phyloP scores from a whole-genome alignment of 2,888 invertebrate species.

The Entomobrya proxima region DNA sequence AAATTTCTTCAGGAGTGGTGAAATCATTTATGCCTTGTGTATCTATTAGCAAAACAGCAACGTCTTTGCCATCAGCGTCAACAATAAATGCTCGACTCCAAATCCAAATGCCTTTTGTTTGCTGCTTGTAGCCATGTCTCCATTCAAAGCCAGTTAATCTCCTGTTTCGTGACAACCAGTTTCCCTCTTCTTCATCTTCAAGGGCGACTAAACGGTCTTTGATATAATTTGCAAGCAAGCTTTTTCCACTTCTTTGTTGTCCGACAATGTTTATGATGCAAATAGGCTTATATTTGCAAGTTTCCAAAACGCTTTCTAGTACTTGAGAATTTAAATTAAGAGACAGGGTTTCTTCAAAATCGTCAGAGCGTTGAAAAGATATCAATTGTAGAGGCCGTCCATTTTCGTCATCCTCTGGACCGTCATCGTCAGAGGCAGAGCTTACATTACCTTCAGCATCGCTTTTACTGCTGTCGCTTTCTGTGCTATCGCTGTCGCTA shows the following conservation, averaged over 20 bases:
- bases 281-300: not conserved
- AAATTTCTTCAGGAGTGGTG: constrained; percentile 59
- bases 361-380: not conserved
- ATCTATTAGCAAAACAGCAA: constrained; percentile 69
- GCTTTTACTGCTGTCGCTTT: no score
- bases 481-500: no score
- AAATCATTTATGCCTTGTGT: constrained; percentile 71
- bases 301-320: not conserved
- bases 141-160: not conserved
- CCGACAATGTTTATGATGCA: not conserved
- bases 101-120: constrained; percentile 20
- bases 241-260: not conserved
- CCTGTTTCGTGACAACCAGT: not conserved
- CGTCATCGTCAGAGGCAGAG: not conserved
- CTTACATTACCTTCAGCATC: not conserved
- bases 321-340: not conserved
- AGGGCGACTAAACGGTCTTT: not conserved
- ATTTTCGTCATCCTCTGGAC: not conserved
- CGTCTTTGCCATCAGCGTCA: constrained; percentile 72
- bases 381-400: not conserved
- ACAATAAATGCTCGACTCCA: constrained; percentile 76
- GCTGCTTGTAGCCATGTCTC: constrained; percentile 70
- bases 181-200: not conserved
- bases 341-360: not conserved
- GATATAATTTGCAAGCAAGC: not conserved